Conservation (phyloP, 2,888 invertebrate species). For the Chymomyza caudatula region DNA sequence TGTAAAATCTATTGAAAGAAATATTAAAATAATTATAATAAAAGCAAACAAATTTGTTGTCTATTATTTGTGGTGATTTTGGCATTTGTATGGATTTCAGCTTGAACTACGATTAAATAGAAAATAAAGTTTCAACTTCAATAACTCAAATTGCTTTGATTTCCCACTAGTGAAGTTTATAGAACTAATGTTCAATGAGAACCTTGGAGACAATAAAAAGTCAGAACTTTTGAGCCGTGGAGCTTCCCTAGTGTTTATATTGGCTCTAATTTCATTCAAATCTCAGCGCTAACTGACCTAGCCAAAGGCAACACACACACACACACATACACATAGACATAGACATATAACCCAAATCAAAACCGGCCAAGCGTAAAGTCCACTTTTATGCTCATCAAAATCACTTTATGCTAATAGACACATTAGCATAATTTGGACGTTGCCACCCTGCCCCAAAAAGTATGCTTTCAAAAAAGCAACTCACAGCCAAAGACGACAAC, state of each 20-base stretch:
- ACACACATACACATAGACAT: background rate
- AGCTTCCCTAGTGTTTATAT: background rate
- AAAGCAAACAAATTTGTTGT: background rate
- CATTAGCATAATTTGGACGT: constrained; percentile 65
- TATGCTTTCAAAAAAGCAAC: background rate
- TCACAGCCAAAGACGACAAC: background rate
- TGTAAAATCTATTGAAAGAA: background rate
- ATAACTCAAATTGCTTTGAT: background rate
- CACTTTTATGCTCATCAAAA: constrained; percentile 69
- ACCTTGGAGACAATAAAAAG: background rate
- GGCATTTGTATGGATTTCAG: background rate
- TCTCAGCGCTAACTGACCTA: background rate
- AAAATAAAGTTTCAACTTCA: background rate
- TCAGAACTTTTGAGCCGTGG: no score
- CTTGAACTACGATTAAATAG: background rate
- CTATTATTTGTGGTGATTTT: background rate
- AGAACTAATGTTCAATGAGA: background rate
- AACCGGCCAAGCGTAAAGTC: constrained; percentile 66
- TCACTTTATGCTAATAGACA: constrained; percentile 67
- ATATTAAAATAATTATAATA: background rate
- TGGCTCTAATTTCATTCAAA: background rate
- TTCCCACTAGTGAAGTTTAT: background rate
- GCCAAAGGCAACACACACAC: background rate
- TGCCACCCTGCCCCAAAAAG: constrained; percentile 14
- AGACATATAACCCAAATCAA: constrained; percentile 60